phyloP scores from a whole-genome alignment of 2,113 vertebrate genomes.

The Hymenochirus boettgeri region DNA sequence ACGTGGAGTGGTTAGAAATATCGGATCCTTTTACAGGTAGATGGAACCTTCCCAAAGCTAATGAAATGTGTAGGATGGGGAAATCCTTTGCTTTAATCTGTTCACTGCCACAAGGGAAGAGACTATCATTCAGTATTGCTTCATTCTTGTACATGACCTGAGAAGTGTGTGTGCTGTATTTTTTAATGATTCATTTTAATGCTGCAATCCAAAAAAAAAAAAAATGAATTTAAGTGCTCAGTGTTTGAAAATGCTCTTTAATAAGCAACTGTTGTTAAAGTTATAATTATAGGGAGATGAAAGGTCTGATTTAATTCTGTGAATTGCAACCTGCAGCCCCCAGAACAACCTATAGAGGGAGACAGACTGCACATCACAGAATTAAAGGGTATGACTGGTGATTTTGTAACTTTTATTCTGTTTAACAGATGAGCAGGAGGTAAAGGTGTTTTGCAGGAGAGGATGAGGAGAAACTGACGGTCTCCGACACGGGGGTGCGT shows the following conservation, averaged over 20 bases:
- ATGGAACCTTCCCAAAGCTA: background rate
- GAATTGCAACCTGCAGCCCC: background rate
- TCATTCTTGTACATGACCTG: background rate
- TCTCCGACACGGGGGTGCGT: no score
- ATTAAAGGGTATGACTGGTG: no score
- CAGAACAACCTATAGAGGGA: background rate
- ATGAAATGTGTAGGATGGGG: background rate
- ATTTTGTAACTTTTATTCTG: no score
- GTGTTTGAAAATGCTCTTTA: background rate
- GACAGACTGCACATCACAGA: background rate
- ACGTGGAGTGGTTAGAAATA: no score
- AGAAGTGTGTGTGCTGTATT: background rate
- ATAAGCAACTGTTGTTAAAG: background rate
- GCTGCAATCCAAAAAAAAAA: slow-evolving; percentile 20
- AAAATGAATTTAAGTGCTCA: slow-evolving; percentile 5
- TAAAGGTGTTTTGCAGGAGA: no score
- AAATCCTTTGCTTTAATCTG: background rate
- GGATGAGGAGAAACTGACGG: no score
- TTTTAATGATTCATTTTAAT: background rate
- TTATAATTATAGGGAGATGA: no score
- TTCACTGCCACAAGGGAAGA: background rate
- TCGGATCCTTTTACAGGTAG: background rate
- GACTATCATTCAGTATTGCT: slow-evolving; percentile 8
- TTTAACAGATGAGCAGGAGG: no score
- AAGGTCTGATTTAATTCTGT: background rate